Evolutionary conservation across 2,797 vertebrate genomes (phyloP).

Genomic region (Sebastes taczanowskii): DNA sequence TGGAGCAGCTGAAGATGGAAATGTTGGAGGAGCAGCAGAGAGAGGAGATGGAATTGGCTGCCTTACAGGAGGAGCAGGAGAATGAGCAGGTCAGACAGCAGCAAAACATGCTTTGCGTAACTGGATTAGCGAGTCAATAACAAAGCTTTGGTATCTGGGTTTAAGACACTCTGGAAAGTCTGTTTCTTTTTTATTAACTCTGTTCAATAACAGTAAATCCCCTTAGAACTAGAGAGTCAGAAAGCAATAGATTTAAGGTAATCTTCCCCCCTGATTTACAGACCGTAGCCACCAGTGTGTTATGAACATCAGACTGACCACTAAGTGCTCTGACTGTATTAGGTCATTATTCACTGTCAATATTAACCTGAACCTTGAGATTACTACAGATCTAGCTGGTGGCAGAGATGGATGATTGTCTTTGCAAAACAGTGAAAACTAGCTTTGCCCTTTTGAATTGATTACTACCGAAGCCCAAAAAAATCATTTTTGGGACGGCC

Average conservation of each 20-base stretch:
- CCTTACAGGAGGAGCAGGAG: conserved; percentile 89
- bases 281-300: neutral
- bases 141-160: conserved; percentile 2
- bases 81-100: conserved; percentile 61
- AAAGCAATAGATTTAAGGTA: conserved; percentile 1
- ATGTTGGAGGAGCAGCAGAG: conserved; percentile 93
- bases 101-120: conserved; percentile 1
- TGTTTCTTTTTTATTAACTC: neutral
- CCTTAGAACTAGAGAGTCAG: neutral
- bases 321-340: conserved; percentile 23
- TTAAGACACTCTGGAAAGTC: neutral
- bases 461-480: neutral
- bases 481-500: neutral
- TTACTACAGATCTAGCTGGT: neutral
- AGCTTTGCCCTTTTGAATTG: conserved; percentile 32
- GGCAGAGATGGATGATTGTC: conserved; percentile 14
- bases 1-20: conserved; percentile 97
- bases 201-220: conserved; percentile 1
- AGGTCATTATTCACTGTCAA: conserved; percentile 32
- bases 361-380: conserved; percentile 22
- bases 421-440: conserved; percentile 43
- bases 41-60: conserved; percentile 87
- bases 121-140: conserved; percentile 3
- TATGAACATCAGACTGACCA: conserved; percentile 1
- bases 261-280: neutral